phyloP scores from a whole-genome alignment of 2,888 invertebrate species.

The Malthinus flaveolus region DNA sequence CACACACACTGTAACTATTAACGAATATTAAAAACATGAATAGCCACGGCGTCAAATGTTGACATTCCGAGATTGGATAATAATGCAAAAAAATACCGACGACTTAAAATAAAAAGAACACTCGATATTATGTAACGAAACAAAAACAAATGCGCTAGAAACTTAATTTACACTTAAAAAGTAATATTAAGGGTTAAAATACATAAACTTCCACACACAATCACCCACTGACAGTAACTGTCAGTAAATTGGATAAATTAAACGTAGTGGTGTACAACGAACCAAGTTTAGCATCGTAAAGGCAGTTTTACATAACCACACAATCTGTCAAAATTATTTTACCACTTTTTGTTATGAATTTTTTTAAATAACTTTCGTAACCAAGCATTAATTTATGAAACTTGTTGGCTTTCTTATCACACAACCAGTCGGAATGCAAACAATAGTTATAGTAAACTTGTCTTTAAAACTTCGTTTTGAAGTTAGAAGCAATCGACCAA shows the following conservation, averaged over 20 bases:
- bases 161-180: conserved; percentile 27
- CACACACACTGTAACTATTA: conserved; percentile 29
- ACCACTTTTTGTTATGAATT: no score
- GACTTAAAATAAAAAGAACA: conserved; percentile 8
- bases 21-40: conserved; percentile 51
- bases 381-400: no score
- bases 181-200: conserved; percentile 40
- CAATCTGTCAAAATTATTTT: no score
- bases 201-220: conserved; percentile 38
- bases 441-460: no score
- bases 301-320: conserved; percentile 7
- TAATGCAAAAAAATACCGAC: conserved; percentile 9
- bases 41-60: conserved; percentile 50
- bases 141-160: conserved; percentile 6
- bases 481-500: no score
- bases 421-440: no score
- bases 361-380: no score
- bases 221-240: conserved; percentile 36
- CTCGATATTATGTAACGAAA: neutral
- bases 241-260: conserved; percentile 40
- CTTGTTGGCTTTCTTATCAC: no score
- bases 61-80: conserved; percentile 23
- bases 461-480: no score
- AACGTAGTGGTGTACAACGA: conserved; percentile 38
- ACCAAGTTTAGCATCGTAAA: conserved; percentile 14